These are phyloP conservation scores for Hemichromis elongatus DNA, from an alignment of 2,113 vertebrate species.

Conservation along the genomic window DNA sequence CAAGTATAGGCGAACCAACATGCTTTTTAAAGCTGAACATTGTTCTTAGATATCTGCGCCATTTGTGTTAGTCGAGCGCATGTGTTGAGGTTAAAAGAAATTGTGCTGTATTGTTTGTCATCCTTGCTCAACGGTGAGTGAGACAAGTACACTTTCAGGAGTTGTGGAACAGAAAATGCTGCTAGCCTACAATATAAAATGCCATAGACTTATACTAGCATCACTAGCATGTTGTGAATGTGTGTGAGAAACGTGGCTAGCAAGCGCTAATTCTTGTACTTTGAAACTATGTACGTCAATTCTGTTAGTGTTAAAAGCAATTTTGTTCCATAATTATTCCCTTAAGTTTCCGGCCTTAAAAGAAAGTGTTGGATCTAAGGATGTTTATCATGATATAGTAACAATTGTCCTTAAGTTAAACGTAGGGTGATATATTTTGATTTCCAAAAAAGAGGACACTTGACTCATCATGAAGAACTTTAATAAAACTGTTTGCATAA, in stretches of 20 bases:
- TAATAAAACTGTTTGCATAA: too few species aligned
- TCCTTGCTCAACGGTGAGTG: not conserved
- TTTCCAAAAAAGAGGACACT: too few species aligned
- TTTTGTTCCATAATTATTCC: not conserved
- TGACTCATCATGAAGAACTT: too few species aligned
- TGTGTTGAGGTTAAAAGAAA: not conserved
- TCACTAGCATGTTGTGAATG: not conserved
- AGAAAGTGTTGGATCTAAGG: not conserved
- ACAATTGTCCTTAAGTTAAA: not conserved
- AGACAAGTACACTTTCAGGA: not conserved
- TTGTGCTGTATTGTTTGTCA: not conserved
- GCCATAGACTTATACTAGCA: not conserved
- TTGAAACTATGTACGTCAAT: not conserved
- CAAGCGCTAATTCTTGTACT: not conserved
- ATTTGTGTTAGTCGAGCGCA: not conserved
- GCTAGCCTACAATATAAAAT: not conserved
- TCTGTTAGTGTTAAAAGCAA: not conserved
- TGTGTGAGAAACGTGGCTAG: not conserved
- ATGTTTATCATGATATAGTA: not conserved
- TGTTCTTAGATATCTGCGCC: not conserved
- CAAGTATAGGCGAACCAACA: not conserved
- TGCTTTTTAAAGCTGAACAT: not conserved
- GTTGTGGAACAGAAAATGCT: not conserved
- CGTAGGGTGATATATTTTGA: too few species aligned
- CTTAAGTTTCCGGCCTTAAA: not conserved